These are phyloP conservation scores for Chrysina gloriosa DNA, from an alignment of 2,888 invertebrate genomes.

Conservation along the genomic window DNA sequence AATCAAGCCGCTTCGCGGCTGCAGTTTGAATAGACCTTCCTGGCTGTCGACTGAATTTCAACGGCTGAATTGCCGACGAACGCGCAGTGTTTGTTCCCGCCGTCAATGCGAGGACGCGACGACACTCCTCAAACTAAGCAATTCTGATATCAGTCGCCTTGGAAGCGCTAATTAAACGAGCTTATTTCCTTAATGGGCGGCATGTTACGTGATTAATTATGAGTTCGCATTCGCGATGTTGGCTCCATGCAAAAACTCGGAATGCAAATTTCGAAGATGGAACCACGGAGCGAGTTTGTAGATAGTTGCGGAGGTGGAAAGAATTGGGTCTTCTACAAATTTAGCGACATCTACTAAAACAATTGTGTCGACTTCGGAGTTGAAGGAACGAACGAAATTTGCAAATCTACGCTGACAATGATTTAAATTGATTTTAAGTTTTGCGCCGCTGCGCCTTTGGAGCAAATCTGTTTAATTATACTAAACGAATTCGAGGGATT, in stretches of 20 bases:
- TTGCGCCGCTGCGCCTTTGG: too few species aligned
- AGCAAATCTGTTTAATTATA: too few species aligned
- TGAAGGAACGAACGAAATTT: too few species aligned
- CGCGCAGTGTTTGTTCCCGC: not conserved
- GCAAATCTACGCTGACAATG: too few species aligned
- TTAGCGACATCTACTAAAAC: too few species aligned
- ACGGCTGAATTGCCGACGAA: not conserved
- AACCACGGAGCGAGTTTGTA: not conserved
- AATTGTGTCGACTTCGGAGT: too few species aligned
- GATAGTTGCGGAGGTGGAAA: not conserved
- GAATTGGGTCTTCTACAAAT: too few species aligned
- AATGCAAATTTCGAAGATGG: not conserved
- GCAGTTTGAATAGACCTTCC: not conserved
- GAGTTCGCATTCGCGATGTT: not conserved
- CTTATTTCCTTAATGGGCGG: not conserved
- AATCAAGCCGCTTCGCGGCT: not conserved
- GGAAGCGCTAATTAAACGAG: slow-evolving; percentile 11
- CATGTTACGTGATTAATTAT: slow-evolving; percentile 7
- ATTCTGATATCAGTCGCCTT: not conserved
- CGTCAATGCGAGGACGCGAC: not conserved
- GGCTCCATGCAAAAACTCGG: not conserved
- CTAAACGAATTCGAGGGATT: too few species aligned
- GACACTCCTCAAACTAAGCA: not conserved
- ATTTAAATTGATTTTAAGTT: too few species aligned
- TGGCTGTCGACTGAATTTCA: slow-evolving; percentile 7